A percentile compares a stretch with the other conserved stretches of the same genome.
Evolutionary conservation across 2,113 vertebrate genomes (phyloP).

Genomic region (Microcebus tavaratra): DNA sequence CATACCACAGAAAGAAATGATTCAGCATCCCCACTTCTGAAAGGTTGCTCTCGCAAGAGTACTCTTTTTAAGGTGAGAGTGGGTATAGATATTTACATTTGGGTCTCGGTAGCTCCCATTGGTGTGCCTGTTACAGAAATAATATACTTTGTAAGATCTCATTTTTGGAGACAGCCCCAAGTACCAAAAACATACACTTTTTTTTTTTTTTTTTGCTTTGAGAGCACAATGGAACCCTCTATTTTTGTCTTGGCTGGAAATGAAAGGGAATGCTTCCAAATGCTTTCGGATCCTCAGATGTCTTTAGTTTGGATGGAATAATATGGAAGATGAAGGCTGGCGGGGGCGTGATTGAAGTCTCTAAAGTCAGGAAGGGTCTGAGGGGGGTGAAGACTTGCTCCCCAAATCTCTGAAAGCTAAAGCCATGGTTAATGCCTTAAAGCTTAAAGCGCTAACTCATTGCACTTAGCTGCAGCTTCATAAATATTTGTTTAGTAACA

Average conservation of each 20-base stretch:
- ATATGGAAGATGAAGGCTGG: constrained; percentile 75
- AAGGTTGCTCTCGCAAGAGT: constrained; percentile 1
- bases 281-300: constrained; percentile 73
- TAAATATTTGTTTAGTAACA: constrained; percentile 12
- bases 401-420: constrained; percentile 41
- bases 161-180: constrained; percentile 47
- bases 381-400: constrained; percentile 54
- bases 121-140: neutral
- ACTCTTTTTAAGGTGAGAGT: constrained; percentile 7
- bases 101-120: constrained; percentile 23
- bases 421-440: neutral
- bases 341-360: constrained; percentile 62
- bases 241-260: constrained; percentile 77
- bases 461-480: constrained; percentile 19
- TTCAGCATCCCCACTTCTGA: constrained; percentile 22
- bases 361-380: constrained; percentile 66
- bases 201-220: constrained; percentile 38
- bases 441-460: constrained; percentile 11
- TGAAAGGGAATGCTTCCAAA: constrained; percentile 78
- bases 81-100: neutral
- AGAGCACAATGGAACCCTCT: constrained; percentile 75
- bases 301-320: constrained; percentile 73
- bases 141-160: constrained; percentile 28
- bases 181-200: constrained; percentile 60
- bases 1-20: constrained; percentile 49